Evolutionary conservation across 2,888 invertebrate species (phyloP).

Genomic region (Trichogramma evanescens): DNA sequence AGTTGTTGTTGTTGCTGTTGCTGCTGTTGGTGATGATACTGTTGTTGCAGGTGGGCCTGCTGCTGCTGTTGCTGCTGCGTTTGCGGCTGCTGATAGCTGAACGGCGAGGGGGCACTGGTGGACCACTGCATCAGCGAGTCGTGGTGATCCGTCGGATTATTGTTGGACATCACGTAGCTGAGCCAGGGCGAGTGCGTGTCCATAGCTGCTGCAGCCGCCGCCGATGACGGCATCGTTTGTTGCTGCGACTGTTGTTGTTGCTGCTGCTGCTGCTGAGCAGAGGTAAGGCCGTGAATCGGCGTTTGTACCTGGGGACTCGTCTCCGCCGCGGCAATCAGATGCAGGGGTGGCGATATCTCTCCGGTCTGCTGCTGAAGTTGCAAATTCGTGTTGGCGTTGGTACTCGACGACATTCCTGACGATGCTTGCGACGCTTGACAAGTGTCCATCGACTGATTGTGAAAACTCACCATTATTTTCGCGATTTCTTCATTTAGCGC

Average conservation of each 20-base stretch:
- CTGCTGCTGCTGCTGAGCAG: background rate
- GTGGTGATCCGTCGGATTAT: constrained; percentile 5
- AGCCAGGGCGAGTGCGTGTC: constrained; percentile 14
- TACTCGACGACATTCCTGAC: no score
- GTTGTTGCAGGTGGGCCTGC: constrained; percentile 2
- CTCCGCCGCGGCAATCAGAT: constrained; percentile 37
- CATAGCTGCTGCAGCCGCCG: constrained; percentile 22
- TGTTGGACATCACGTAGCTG: constrained; percentile 9
- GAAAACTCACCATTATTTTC: no score
- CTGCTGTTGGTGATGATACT: constrained; percentile 19
- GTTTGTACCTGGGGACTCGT: constrained; percentile 41
- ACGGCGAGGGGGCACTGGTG: no score
- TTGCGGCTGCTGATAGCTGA: constrained; percentile 20
- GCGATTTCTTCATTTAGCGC: no score
- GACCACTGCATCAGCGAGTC: constrained; percentile 11
- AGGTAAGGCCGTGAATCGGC: constrained; percentile 34
- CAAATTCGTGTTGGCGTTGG: no score
- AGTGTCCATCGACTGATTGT: no score
- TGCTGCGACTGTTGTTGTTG: background rate
- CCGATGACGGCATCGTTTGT: constrained; percentile 25
- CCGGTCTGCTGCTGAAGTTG: constrained; percentile 27
- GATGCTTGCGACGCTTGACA: no score
- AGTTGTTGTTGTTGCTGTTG: constrained; percentile 26
- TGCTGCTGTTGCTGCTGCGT: background rate
- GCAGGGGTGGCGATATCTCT: constrained; percentile 20